Evolutionary conservation across 1,140 invertebrate genomes (phyloP).

Genomic region (Drosophila carrolli): DNA sequence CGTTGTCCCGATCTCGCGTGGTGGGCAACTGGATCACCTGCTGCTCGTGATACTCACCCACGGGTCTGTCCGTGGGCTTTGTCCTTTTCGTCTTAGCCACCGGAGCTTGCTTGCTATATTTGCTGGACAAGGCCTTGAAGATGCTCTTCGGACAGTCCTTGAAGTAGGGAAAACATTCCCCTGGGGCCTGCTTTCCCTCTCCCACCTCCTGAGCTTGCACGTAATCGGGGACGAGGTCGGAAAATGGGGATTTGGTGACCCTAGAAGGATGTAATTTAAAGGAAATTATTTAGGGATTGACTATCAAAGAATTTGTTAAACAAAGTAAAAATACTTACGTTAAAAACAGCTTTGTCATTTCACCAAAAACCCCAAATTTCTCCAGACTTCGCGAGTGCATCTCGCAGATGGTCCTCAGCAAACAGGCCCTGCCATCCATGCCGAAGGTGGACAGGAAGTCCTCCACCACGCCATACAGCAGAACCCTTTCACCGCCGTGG

Average conservation of each 20-base stretch:
- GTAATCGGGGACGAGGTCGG: conserved; percentile 89
- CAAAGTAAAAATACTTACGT: conserved; percentile 87
- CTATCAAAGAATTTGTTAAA: background rate
- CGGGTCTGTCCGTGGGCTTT: conserved; percentile 39
- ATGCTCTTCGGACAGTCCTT: conserved; percentile 93
- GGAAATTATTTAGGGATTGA: no score
- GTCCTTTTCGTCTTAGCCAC: conserved; percentile 28
- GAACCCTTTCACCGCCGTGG: conserved; percentile 91
- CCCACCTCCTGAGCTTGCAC: conserved; percentile 92
- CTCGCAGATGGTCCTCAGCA: conserved; percentile 93
- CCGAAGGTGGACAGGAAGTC: conserved; percentile 91
- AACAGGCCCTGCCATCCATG: conserved; percentile 91
- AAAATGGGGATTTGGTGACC: conserved; percentile 92
- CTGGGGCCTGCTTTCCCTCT: conserved; percentile 85
- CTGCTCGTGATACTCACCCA: conserved; percentile 70
- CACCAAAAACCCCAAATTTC: conserved; percentile 91
- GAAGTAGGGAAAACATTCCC: conserved; percentile 94
- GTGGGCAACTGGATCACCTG: conserved; percentile 64
- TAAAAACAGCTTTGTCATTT: conserved; percentile 92
- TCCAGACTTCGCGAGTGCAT: conserved; percentile 91
- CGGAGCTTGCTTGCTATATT: conserved; percentile 86
- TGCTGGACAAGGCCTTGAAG: conserved; percentile 87
- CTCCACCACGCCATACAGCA: conserved; percentile 90
- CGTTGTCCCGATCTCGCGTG: conserved; percentile 29
- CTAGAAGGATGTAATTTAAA: conserved; percentile 84